A percentile compares a stretch with the other conserved stretches of the same genome.
These are phyloP conservation scores for Xyrauchen texanus DNA, from an alignment of 2,113 vertebrate species.

Conservation along the genomic window DNA sequence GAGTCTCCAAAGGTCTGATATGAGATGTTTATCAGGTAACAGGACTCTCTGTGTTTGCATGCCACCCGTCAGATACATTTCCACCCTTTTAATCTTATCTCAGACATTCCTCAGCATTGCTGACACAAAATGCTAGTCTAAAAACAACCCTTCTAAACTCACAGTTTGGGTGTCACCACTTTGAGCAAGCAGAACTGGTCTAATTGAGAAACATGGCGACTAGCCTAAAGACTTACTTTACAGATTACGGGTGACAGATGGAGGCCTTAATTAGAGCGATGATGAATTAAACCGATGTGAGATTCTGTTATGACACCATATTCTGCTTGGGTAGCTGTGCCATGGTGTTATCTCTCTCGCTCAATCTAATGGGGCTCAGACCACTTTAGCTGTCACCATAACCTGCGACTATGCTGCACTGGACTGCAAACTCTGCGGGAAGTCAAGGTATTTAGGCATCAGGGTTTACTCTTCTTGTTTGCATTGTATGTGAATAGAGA, in stretches of 20 bases:
- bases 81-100: conserved; percentile 44
- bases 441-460: conserved; percentile 6
- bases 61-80: conserved; percentile 39
- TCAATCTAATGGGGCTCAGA: conserved; percentile 42
- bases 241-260: conserved; percentile 24
- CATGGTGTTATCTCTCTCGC: conserved; percentile 37
- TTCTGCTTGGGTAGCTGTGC: conserved; percentile 28
- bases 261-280: conserved; percentile 1
- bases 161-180: no score
- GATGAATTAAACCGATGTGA: conserved; percentile 43
- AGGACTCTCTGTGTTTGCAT: conserved; percentile 12
- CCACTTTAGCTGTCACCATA: conserved; percentile 43
- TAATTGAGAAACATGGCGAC: neutral
- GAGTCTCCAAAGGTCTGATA: conserved; percentile 32
- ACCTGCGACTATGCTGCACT: conserved; percentile 1
- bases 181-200: no score
- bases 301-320: conserved; percentile 34
- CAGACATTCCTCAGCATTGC: conserved; percentile 33
- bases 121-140: neutral
- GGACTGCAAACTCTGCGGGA: conserved; percentile 8
- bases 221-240: conserved; percentile 11
- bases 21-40: conserved; percentile 50
- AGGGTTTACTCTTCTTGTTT: neutral
- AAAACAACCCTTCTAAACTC: no score
- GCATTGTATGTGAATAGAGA: neutral